phyloP scores from a whole-genome alignment of 2,888 invertebrate genomes.

The Diarsia brunnea region DNA sequence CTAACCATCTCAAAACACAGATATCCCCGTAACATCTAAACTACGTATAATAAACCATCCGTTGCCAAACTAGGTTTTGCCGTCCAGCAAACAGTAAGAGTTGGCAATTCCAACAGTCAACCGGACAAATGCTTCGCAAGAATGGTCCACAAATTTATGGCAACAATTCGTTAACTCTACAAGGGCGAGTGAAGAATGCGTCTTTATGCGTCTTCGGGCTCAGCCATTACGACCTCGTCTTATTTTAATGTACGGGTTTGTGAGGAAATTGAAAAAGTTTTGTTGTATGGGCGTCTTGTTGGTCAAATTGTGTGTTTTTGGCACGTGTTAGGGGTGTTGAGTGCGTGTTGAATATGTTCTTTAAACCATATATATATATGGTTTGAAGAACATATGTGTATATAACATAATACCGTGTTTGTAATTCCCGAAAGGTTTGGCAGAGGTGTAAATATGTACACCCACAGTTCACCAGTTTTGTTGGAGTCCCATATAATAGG shows the following conservation, averaged over 20 bases:
- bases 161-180: slow-evolving; percentile 80
- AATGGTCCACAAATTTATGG: slow-evolving; percentile 82
- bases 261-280: slow-evolving; percentile 58
- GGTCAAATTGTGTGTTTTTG: slow-evolving; percentile 21
- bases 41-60: slow-evolving; percentile 50
- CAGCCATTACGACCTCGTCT: slow-evolving; percentile 59
- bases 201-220: slow-evolving; percentile 69
- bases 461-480: too few species aligned
- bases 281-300: slow-evolving; percentile 12
- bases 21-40: slow-evolving; percentile 19
- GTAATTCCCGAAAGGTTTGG: too few species aligned
- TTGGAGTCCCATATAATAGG: too few species aligned
- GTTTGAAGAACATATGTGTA: not conserved
- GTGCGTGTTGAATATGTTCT: not conserved
- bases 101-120: slow-evolving; percentile 71
- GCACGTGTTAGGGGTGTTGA: not conserved
- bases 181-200: slow-evolving; percentile 78
- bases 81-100: slow-evolving; percentile 74
- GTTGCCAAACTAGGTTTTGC: slow-evolving; percentile 57
- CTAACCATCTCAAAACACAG: slow-evolving; percentile 6
- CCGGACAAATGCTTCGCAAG: slow-evolving; percentile 83
- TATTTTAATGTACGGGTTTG: slow-evolving; percentile 62
- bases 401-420: too few species aligned
- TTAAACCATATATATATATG: not conserved
- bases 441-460: too few species aligned